Conservation (phyloP, 2,113 vertebrate species). For the Lutjanus erythropterus region DNA sequence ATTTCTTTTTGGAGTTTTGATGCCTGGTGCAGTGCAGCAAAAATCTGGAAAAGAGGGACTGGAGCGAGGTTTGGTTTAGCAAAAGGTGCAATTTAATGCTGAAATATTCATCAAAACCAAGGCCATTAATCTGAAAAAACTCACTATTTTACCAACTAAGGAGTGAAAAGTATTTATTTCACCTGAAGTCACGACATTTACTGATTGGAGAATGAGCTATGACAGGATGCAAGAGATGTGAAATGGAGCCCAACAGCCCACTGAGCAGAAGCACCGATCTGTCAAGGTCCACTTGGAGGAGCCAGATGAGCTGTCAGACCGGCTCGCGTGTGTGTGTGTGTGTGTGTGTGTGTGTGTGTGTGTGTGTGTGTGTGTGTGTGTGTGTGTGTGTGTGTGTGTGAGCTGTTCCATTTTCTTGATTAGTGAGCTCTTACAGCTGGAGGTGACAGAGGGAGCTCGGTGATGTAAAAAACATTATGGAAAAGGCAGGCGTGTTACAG, state of each 20-base stretch:
- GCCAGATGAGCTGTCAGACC: slow-evolving; percentile 59
- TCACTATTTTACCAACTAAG: not conserved
- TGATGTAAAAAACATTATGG: slow-evolving; percentile 26
- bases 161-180: not conserved
- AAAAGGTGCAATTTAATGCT: not conserved
- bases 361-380: slow-evolving; percentile 25
- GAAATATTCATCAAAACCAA: slow-evolving; percentile 8
- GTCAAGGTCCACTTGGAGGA: slow-evolving; percentile 41
- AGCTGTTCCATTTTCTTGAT: slow-evolving; percentile 40
- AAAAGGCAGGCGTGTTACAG: not conserved
- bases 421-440: slow-evolving; percentile 62
- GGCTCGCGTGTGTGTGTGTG: slow-evolving; percentile 4
- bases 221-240: slow-evolving; percentile 21
- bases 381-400: slow-evolving; percentile 12
- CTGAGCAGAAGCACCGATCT: slow-evolving; percentile 34
- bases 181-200: not conserved
- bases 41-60: not conserved
- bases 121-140: not conserved
- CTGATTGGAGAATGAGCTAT: slow-evolving; percentile 5
- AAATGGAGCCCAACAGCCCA: slow-evolving; percentile 37
- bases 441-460: slow-evolving; percentile 53
- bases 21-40: slow-evolving; percentile 8
- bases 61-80: not conserved
- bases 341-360: slow-evolving; percentile 26
- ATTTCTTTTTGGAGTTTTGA: slow-evolving; percentile 2